Evolutionary conservation across 2,888 invertebrate genomes (phyloP), one percentile per base, ranked within the genome.

Genomic region (Alcis repandata): DNA sequence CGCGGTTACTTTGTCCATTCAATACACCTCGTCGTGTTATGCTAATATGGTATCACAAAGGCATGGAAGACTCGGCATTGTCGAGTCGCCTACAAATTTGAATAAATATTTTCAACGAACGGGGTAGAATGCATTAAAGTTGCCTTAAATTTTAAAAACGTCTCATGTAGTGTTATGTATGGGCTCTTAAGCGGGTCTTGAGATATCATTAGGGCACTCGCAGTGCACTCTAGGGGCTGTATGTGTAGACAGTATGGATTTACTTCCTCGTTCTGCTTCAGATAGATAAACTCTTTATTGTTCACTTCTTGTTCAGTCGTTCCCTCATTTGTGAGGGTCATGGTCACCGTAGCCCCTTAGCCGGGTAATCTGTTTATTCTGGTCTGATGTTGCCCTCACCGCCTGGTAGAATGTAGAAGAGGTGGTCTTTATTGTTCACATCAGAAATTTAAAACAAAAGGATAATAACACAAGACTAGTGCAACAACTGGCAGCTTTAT

Each of bases 101-200:
- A 91, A 93, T 92, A 92, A 90, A 89, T 88, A 92, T 89, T 89
- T 89, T 91, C 89, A 87, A 88, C 88, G 87, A 89, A 88, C 89
- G 85, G 88, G 84, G 85, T 82, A 85, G 85, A 89, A 91, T 85
- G 87, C 93, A 91, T 92, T 92, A 92, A 83, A 79, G 91, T 88
- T 88, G 91, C 82, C 85, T 92, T 93, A 93, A 91, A 92, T 93
- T 92, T 90, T 89, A 91, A 93, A 93, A 93, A 92, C 83, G 92
- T 93, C 93, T 84, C 92, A 86, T 91, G 89, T 85, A 93, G 86
- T 86, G 91, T 91, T 89, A 92, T 92, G 86, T 92, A 92, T 91
- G 92, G 88, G 85, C 86, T 88, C 88, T 91, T 91, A 92, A 91
- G 87, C 84, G 89, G 84, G 84, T 88, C 90, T 87, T 83, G 87